Conservation (phyloP, 35 echinoderm and acorn worm species). For the Heliocidaris tuberculata region DNA sequence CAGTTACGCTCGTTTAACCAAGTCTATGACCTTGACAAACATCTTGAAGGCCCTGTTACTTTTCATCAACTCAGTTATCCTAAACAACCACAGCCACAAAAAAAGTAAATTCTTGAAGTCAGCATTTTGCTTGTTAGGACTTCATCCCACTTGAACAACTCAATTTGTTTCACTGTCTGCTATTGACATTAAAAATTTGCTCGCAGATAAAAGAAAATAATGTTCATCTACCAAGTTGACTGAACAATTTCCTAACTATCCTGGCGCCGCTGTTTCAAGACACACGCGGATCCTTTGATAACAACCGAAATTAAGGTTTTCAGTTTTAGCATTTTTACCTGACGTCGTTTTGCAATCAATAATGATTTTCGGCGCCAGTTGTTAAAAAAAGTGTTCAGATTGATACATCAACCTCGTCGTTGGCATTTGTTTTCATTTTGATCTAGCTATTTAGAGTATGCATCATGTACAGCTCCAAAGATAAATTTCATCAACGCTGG, state of each 20-base stretch:
- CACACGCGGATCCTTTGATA: neutral
- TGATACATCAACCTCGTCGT: neutral
- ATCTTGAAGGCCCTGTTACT: neutral
- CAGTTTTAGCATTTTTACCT: neutral
- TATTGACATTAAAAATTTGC: neutral
- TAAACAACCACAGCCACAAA: neutral
- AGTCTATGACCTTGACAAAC: neutral
- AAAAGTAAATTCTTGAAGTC: neutral
- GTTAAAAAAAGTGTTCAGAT: neutral
- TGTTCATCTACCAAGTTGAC: neutral
- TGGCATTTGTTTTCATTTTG: neutral
- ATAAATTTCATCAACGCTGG: neutral
- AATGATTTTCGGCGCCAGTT: neutral
- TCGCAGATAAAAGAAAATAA: neutral
- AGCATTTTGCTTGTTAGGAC: neutral
- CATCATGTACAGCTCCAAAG: neutral
- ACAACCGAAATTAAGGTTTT: neutral
- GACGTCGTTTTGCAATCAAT: neutral
- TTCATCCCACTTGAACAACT: neutral
- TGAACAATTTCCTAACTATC: neutral
- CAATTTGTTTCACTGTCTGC: neutral
- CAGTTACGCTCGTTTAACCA: no score
- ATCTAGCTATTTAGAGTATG: neutral
- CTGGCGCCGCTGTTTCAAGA: neutral
- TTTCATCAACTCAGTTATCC: neutral